These are phyloP conservation scores for Diadegma fenestrale DNA, from an alignment of 2,888 invertebrate genomes.

Conservation along the genomic window DNA sequence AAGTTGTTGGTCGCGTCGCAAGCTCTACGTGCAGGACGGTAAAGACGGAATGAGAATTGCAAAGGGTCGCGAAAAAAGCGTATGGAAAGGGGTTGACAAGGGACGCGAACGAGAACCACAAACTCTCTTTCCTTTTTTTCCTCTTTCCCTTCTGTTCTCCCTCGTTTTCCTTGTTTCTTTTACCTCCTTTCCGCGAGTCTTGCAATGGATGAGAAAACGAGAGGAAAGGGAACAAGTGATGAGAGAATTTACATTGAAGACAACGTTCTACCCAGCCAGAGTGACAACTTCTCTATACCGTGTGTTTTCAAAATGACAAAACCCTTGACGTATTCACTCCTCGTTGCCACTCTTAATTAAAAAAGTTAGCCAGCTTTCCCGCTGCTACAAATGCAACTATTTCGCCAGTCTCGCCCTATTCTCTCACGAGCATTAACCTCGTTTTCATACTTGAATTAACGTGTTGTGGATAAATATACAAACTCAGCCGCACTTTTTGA, in stretches of 20 bases:
- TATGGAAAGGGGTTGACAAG: slow-evolving; percentile 17
- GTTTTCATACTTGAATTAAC: slow-evolving; percentile 13
- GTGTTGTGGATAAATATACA: background rate
- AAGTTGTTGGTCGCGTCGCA: slow-evolving; percentile 61
- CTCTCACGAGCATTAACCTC: slow-evolving; percentile 16
- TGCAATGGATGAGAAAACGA: slow-evolving; percentile 21
- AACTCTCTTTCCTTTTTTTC: slow-evolving; percentile 10
- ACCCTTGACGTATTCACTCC: slow-evolving; percentile 46
- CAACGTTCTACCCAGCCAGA: slow-evolving; percentile 43
- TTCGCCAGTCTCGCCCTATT: background rate
- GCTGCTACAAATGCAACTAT: slow-evolving; percentile 4
- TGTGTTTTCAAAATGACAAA: slow-evolving; percentile 40
- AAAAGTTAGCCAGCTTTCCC: slow-evolving; percentile 39
- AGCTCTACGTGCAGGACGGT: slow-evolving; percentile 25
- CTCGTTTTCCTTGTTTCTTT: slow-evolving; percentile 3
- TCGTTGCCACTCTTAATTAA: slow-evolving; percentile 64
- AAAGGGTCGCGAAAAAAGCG: slow-evolving; percentile 18
- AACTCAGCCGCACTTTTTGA: background rate
- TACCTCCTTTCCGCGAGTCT: slow-evolving; percentile 19
- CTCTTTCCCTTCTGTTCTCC: background rate
- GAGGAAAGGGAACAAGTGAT: slow-evolving; percentile 8
- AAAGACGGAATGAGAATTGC: slow-evolving; percentile 61
- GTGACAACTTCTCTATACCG: slow-evolving; percentile 15
- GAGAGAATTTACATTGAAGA: slow-evolving; percentile 48
- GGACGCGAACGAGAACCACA: slow-evolving; percentile 37